Evolutionary conservation across 2,888 invertebrate genomes (phyloP).

Genomic region (Acanthoscelides obtectus): DNA sequence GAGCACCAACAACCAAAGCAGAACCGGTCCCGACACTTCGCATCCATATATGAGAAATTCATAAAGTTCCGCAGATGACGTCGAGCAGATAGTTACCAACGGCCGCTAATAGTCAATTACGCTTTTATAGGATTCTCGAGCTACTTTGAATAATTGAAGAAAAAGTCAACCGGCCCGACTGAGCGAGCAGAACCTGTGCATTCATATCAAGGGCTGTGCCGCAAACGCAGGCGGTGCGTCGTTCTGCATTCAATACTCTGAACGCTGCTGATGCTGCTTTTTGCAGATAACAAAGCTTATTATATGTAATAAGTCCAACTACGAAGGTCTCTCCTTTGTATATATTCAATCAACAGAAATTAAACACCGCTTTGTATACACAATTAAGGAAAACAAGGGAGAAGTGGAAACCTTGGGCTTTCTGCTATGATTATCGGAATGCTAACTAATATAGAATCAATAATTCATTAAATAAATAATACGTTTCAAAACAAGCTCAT

Average conservation of each 20-base stretch:
- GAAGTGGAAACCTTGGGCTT: no score
- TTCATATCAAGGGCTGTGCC: slow-evolving; percentile 5
- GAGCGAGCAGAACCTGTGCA: not conserved
- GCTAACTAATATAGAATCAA: no score
- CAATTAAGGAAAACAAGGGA: no score
- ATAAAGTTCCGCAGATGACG: slow-evolving; percentile 25
- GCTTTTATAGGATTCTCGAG: slow-evolving; percentile 20
- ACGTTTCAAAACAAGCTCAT: no score
- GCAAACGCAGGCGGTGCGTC: not conserved
- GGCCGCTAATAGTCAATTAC: slow-evolving; percentile 28
- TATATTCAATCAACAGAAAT: no score
- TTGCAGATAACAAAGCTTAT: not conserved
- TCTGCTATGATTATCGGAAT: no score
- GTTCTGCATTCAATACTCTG: not conserved
- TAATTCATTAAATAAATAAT: no score
- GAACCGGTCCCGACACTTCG: slow-evolving; percentile 14
- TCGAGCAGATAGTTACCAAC: slow-evolving; percentile 22
- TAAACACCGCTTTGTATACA: no score
- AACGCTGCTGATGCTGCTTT: no score
- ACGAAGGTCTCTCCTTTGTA: not conserved
- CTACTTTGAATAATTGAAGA: slow-evolving; percentile 23
- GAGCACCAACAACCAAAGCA: no score
- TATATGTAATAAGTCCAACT: not conserved
- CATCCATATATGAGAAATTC: slow-evolving; percentile 18
- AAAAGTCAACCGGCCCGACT: slow-evolving; percentile 3